Evolutionary conservation across 2,888 invertebrate species (phyloP), one percentile per base, ranked within the genome.

Genomic region (Suillia variegata): DNA sequence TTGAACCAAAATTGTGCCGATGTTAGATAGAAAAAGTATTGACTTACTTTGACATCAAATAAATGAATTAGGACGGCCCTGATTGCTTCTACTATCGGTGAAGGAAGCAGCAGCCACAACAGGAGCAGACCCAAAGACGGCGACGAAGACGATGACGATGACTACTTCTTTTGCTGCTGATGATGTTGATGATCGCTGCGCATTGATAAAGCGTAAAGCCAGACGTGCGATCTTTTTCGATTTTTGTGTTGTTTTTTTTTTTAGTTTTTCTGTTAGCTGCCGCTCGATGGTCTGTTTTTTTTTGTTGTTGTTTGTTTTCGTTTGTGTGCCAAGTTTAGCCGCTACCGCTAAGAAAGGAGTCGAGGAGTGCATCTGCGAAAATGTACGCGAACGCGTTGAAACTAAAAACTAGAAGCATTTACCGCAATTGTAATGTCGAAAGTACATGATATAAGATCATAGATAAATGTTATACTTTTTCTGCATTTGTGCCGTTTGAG

Each of bases 391-490:
- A 75, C 77, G 79, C 78, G 79, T 73, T 75, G 79, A 76, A 78
- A 79, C 77, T 76, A 75, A 80, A 80, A 75, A 80, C 81, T 80
- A 77, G 80, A 78, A 81, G 80, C 80, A 79, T 80, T 78, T 79
- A 78, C 79, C 79, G 76, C 79, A 78, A 80, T 80, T 81, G 81
- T 80, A 79, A 80, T 79, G 81, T 81, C 80, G 79, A 76, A 79
- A 76, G 72, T 81, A 81, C 81, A 80, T 72, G 80, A 78, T 79
- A 79, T 76, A 77, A 80, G 81, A 80, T 80, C 74, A 66, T 61
- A 76, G 80, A 80, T 81, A 81, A 79, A 76, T 70, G 70, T 68
- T 74, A 71, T 73, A 69, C 71, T 70, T 71, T 73, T 52, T 56
- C 70, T 67, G 67, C 45, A 42, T 54, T 55, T 55, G 55, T 13